phyloP scores from a whole-genome alignment of 1,140 invertebrate genomes.

The Ceratitis capitata region DNA sequence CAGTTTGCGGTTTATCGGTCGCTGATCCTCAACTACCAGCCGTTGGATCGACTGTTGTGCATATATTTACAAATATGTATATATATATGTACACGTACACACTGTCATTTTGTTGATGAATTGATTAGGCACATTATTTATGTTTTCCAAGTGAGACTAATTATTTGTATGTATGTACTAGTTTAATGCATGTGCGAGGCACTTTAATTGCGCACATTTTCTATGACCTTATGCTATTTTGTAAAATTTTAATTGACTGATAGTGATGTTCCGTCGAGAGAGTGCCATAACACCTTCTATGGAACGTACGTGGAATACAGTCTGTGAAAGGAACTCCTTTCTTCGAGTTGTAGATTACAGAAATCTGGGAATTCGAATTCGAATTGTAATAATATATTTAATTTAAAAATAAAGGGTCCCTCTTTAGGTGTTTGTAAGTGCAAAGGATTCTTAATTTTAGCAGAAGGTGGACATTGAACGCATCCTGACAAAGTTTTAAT shows the following conservation, averaged over 20 bases:
- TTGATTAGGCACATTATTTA: constrained; percentile 31
- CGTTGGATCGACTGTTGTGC: background rate
- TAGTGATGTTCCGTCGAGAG: background rate
- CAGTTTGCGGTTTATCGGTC: constrained; percentile 28
- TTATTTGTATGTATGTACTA: background rate
- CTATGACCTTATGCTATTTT: too few species aligned
- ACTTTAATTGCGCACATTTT: background rate
- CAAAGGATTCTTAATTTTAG: too few species aligned
- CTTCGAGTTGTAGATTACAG: too few species aligned
- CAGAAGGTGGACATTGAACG: too few species aligned
- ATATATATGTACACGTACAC: background rate
- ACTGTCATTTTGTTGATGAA: background rate
- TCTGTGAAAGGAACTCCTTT: too few species aligned
- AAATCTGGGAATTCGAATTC: too few species aligned
- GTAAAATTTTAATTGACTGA: too few species aligned
- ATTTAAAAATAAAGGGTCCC: too few species aligned
- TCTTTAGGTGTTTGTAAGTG: too few species aligned
- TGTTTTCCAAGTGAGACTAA: constrained; percentile 26
- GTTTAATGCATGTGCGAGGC: background rate
- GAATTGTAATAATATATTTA: too few species aligned
- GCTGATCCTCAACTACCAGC: background rate
- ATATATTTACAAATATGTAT: background rate
- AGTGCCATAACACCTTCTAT: background rate
- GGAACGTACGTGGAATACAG: too few species aligned
- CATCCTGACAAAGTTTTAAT: too few species aligned